phyloP scores from a whole-genome alignment of 2,797 vertebrate genomes.

The Oreortyx pictus region DNA sequence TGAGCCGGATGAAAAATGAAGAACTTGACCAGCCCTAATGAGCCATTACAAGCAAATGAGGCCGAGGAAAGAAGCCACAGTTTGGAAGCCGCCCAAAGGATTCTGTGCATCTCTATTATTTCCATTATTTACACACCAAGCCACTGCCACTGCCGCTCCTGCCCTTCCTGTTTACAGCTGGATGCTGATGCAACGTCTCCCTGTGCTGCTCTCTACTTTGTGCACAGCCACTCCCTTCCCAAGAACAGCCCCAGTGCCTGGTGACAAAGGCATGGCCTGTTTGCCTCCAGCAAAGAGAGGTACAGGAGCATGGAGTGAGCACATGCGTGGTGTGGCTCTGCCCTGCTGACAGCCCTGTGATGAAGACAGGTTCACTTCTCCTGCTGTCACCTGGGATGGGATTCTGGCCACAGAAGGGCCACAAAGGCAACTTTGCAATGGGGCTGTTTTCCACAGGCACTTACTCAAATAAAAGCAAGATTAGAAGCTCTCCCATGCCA shows the following conservation, averaged over 20 bases:
- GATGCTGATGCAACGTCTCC: not conserved
- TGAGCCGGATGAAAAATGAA: constrained; percentile 58
- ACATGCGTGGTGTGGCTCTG: not conserved
- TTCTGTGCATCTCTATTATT: constrained; percentile 41
- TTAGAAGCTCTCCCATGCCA: not conserved
- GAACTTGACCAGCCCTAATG: constrained; percentile 63
- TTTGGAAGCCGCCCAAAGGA: constrained; percentile 45
- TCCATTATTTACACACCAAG: constrained; percentile 41
- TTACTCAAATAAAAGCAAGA: not conserved
- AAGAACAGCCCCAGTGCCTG: not conserved
- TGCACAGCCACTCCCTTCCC: not conserved
- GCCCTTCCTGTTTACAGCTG: not conserved
- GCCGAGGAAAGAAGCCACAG: constrained; percentile 34
- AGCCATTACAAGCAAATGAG: constrained; percentile 69
- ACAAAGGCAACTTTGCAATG: not conserved
- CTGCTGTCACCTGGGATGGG: not conserved
- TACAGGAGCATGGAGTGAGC: not conserved
- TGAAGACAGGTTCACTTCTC: not conserved
- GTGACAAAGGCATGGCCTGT: not conserved
- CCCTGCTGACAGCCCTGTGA: not conserved
- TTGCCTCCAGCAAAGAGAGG: not conserved
- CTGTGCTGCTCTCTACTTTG: not conserved
- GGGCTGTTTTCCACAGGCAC: not conserved
- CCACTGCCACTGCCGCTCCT: not conserved
- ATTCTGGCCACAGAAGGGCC: not conserved